Evolutionary conservation across 2,797 vertebrate species (phyloP).

Genomic region (Moxostoma hubbsi): DNA sequence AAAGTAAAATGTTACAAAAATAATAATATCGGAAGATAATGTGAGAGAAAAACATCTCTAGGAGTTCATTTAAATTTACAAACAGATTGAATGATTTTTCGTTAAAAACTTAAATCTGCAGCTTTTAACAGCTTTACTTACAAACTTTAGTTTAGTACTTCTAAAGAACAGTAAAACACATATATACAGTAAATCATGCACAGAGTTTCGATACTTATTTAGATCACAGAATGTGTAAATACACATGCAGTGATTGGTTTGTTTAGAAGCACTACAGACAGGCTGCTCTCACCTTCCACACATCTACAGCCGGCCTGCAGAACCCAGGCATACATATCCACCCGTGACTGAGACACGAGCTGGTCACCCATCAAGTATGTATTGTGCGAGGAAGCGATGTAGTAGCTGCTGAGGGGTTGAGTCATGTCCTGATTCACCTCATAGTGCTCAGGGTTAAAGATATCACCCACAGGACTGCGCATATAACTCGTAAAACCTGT

Average conservation of each 20-base stretch:
- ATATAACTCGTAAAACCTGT: conserved; percentile 96
- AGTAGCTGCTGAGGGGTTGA: conserved; percentile 90
- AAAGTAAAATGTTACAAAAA: too few relatives aligned
- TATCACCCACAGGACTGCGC: conserved; percentile 91
- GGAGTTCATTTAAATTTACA: too few relatives aligned
- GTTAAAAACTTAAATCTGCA: too few relatives aligned
- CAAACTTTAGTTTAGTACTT: not conserved
- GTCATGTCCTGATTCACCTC: conserved; percentile 92
- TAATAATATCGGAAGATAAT: too few relatives aligned
- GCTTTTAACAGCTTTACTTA: too few relatives aligned
- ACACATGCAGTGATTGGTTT: not conserved
- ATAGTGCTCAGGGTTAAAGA: conserved; percentile 92
- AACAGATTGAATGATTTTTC: too few relatives aligned
- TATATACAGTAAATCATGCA: not conserved
- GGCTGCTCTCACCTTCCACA: conserved; percentile 86
- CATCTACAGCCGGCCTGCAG: conserved; percentile 96
- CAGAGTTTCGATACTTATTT: not conserved
- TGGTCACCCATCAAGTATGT: conserved; percentile 99
- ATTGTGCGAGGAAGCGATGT: conserved; percentile 97
- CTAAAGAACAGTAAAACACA: not conserved
- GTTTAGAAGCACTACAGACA: not conserved
- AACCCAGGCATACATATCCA: conserved; percentile 98
- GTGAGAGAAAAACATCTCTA: too few relatives aligned
- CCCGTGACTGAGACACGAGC: conserved; percentile 96
- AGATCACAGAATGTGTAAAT: not conserved